These are phyloP conservation scores for Xenopus tropicalis DNA, from an alignment of 2,113 vertebrate genomes.

Conservation along the genomic window DNA sequence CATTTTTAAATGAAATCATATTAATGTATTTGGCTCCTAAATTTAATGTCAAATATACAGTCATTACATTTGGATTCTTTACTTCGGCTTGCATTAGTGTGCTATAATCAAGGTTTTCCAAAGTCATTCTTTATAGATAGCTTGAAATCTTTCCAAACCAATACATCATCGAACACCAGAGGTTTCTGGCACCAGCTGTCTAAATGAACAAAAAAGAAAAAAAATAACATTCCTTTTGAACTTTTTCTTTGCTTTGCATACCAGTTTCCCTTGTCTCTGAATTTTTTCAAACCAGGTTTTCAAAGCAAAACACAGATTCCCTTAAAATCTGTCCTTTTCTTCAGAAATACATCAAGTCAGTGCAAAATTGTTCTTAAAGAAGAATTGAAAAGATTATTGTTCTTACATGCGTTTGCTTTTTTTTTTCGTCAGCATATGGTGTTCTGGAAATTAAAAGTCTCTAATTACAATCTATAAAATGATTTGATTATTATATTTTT, in stretches of 20 bases:
- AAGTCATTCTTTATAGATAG: too few relatives aligned
- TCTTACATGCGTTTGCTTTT: constrained; percentile 11
- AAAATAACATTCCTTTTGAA: too few relatives aligned
- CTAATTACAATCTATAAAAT: constrained; percentile 37
- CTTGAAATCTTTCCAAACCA: too few relatives aligned
- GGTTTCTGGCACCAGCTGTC: too few relatives aligned
- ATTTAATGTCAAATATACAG: too few relatives aligned
- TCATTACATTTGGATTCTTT: too few relatives aligned
- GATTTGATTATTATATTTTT: not conserved
- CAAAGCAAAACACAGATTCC: constrained; percentile 25
- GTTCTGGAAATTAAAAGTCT: constrained; percentile 18
- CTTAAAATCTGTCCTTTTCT: constrained; percentile 7
- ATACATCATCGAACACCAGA: too few relatives aligned
- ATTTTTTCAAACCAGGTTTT: constrained; percentile 14
- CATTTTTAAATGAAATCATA: too few relatives aligned
- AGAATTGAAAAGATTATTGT: constrained; percentile 1
- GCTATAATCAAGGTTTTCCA: too few relatives aligned
- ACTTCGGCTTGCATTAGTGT: too few relatives aligned
- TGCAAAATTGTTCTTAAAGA: constrained; percentile 22
- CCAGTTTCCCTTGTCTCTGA: constrained; percentile 21
- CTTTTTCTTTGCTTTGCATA: constrained; percentile 5
- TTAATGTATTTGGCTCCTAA: too few relatives aligned
- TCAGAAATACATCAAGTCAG: constrained; percentile 27
- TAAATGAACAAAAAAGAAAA: too few relatives aligned
- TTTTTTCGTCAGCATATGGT: constrained; percentile 21